Conservation (phyloP, 2,113 vertebrate genomes). For the Microtus ochrogaster region DNA sequence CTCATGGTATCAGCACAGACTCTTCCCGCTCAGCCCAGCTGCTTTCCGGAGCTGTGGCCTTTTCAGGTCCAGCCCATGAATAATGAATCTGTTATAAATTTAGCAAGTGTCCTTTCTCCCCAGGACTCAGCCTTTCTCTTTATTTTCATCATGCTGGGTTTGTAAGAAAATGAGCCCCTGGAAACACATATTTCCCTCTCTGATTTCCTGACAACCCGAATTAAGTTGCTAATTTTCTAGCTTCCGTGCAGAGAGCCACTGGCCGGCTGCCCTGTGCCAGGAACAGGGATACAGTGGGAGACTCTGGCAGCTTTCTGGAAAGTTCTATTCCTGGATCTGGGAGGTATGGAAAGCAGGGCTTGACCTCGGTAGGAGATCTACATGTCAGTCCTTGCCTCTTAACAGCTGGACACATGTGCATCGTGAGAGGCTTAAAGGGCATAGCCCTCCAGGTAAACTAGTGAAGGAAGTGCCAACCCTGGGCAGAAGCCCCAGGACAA, state of each 20-base stretch:
- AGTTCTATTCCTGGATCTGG: not conserved
- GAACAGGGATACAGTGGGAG: not conserved
- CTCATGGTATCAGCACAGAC: not conserved
- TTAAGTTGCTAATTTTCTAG: constrained; percentile 60
- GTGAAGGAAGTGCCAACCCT: too few relatives aligned
- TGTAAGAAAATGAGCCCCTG: constrained; percentile 56
- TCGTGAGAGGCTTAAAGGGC: not conserved
- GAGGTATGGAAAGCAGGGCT: not conserved
- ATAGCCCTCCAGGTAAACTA: too few relatives aligned
- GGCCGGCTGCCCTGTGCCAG: not conserved
- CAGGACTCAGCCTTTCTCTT: constrained; percentile 68
- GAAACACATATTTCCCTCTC: constrained; percentile 3
- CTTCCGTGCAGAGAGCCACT: not conserved
- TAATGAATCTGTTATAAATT: constrained; percentile 86
- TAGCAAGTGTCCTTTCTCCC: constrained; percentile 82
- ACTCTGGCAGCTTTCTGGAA: not conserved
- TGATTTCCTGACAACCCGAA: constrained; percentile 47
- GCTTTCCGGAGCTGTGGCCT: constrained; percentile 82
- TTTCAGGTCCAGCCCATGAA: constrained; percentile 78
- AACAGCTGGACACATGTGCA: too few relatives aligned
- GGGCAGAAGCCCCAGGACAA: not conserved
- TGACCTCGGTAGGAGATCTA: not conserved
- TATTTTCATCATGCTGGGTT: constrained; percentile 76
- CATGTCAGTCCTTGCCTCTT: not conserved
- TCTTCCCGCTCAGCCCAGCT: constrained; percentile 74